Evolutionary conservation across 1,140 invertebrate genomes (phyloP).

Genomic region (Papilio glaucus): DNA sequence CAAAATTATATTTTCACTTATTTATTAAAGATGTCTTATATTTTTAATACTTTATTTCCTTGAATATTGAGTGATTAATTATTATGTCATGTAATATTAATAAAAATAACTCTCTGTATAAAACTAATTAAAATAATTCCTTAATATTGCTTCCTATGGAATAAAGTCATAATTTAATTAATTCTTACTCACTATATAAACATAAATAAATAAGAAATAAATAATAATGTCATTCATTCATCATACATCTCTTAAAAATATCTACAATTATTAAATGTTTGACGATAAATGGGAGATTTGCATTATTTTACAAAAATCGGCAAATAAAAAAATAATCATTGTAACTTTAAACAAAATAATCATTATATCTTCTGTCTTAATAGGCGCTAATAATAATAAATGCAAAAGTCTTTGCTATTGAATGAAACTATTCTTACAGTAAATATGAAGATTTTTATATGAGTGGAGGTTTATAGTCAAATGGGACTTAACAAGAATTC

Average conservation of each 20-base stretch:
- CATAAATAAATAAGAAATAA: background rate
- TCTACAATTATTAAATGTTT: background rate
- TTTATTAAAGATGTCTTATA: conserved; percentile 38
- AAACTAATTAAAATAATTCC: conserved; percentile 13
- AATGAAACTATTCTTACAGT: background rate
- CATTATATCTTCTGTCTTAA: conserved; percentile 4
- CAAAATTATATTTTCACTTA: conserved; percentile 56
- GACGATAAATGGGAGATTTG: no score
- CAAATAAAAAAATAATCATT: conserved; percentile 12
- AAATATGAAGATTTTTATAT: background rate
- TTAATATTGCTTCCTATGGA: background rate
- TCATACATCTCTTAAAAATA: background rate
- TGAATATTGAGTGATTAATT: conserved; percentile 23
- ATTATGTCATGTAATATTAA: background rate
- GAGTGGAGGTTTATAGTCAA: conserved; percentile 21
- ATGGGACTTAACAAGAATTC: conserved; percentile 4
- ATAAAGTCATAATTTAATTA: background rate
- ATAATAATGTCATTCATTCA: background rate
- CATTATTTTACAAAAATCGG: background rate
- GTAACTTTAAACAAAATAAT: background rate
- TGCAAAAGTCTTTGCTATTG: background rate
- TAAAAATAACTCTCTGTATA: conserved; percentile 12
- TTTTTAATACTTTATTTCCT: conserved; percentile 27
- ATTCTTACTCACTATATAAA: conserved; percentile 1
- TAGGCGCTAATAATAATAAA: conserved; percentile 15